These are phyloP conservation scores for Lagria hirta DNA, from an alignment of 2,888 invertebrate species.

Conservation along the genomic window DNA sequence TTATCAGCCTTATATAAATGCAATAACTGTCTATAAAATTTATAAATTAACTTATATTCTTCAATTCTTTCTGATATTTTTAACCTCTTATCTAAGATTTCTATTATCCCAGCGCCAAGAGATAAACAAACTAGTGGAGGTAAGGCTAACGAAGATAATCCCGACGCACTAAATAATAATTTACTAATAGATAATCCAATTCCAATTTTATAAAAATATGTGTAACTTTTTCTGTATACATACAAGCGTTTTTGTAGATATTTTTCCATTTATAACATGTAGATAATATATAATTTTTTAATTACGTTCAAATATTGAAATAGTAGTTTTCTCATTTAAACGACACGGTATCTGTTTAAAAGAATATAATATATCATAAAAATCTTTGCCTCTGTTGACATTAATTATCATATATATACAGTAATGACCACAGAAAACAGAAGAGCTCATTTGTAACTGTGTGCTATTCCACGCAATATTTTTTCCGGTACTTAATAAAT, in stretches of 20 bases:
- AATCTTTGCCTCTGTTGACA: slow-evolving; percentile 1
- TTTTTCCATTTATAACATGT: too few relatives aligned
- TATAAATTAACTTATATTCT: slow-evolving; percentile 4
- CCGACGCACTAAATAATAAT: slow-evolving; percentile 5
- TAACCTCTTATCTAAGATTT: slow-evolving; percentile 9
- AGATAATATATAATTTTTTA: too few relatives aligned
- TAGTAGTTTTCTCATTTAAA: too few relatives aligned
- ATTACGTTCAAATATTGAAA: too few relatives aligned
- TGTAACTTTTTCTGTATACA: slow-evolving; percentile 1
- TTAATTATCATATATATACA: slow-evolving; percentile 1
- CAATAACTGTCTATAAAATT: slow-evolving; percentile 7
- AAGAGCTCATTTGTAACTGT: not conserved
- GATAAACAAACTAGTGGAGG: slow-evolving; percentile 5
- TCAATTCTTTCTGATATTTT: slow-evolving; percentile 9
- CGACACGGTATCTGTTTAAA: slow-evolving; percentile 1
- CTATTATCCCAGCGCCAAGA: slow-evolving; percentile 7
- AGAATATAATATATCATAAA: slow-evolving; percentile 1
- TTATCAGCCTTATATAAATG: slow-evolving; percentile 1
- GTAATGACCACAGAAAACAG: slow-evolving; percentile 1
- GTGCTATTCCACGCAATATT: too few relatives aligned
- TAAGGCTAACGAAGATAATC: slow-evolving; percentile 4
- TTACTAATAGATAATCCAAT: slow-evolving; percentile 6
- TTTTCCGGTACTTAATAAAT: too few relatives aligned
- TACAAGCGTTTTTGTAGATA: slow-evolving; percentile 6
- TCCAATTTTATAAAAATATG: slow-evolving; percentile 5